A percentile compares a stretch with the other conserved stretches of the same genome.
phyloP scores from a whole-genome alignment of 2,888 invertebrate genomes.

The Entomobrya proxima region DNA sequence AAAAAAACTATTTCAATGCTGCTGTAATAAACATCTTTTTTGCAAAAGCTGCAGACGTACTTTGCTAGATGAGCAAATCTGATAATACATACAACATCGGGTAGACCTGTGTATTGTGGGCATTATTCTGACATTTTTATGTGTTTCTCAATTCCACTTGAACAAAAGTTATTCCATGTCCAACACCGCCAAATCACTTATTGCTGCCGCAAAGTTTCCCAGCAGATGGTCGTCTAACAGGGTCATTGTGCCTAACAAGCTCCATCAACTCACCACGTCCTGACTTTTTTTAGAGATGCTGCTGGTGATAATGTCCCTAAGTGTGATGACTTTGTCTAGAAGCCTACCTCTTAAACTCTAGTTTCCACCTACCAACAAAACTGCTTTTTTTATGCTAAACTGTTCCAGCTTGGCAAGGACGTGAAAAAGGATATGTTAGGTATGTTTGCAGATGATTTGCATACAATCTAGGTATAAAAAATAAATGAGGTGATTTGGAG shows the following conservation, averaged over 20 bases:
- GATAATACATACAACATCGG: neutral
- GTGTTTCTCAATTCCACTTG: constrained; percentile 4
- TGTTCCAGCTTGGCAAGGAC: constrained; percentile 30
- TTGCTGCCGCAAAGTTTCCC: constrained; percentile 21
- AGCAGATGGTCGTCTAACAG: constrained; percentile 64
- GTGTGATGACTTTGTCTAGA: constrained; percentile 1
- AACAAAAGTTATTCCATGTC: neutral
- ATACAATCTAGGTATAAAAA: constrained; percentile 6
- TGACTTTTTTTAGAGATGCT: neutral
- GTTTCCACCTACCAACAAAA: constrained; percentile 31
- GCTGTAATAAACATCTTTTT: too few species aligned
- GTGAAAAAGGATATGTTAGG: neutral
- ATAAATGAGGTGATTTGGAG: neutral
- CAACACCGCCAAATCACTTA: constrained; percentile 28
- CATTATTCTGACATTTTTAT: constrained; percentile 21
- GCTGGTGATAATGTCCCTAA: neutral
- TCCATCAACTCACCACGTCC: neutral
- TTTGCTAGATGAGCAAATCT: constrained; percentile 4
- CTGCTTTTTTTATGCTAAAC: neutral
- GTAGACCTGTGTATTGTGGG: neutral
- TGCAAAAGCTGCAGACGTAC: too few species aligned
- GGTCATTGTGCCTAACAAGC: constrained; percentile 64
- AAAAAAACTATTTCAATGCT: too few species aligned
- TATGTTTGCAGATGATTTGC: neutral
- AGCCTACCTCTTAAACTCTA: constrained; percentile 2